Evolutionary conservation across 2,797 vertebrate genomes (phyloP).

Genomic region (Craterocephalus amniculus): DNA sequence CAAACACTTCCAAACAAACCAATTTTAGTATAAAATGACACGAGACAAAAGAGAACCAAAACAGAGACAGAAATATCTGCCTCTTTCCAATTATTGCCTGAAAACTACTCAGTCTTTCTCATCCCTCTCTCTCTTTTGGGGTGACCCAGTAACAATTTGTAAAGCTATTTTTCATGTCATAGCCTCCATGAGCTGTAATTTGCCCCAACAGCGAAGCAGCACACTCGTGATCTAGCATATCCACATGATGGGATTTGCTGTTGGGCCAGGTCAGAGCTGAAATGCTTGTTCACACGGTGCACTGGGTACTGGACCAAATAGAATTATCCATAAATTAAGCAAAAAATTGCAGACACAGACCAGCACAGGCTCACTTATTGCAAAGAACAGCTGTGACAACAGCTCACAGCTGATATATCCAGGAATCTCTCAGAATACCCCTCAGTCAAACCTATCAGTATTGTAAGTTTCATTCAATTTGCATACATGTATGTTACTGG

Average conservation of each 20-base stretch:
- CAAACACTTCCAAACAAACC: too few relatives aligned
- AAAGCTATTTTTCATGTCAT: slow-evolving; percentile 69
- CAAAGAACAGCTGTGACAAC: slow-evolving; percentile 63
- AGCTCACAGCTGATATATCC: slow-evolving; percentile 51
- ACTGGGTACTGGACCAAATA: slow-evolving; percentile 49
- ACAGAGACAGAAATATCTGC: slow-evolving; percentile 51
- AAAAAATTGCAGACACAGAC: slow-evolving; percentile 55
- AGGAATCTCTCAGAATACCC: slow-evolving; percentile 19
- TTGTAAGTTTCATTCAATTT: too few relatives aligned
- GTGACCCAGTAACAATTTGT: slow-evolving; percentile 68
- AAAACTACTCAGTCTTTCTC: slow-evolving; percentile 48
- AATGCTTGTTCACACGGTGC: slow-evolving; percentile 51
- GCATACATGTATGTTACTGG: neutral
- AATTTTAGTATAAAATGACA: too few relatives aligned
- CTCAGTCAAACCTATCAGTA: neutral
- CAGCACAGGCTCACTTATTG: slow-evolving; percentile 26
- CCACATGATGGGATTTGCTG: slow-evolving; percentile 60
- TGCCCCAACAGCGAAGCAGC: slow-evolving; percentile 39
- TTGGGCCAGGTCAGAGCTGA: slow-evolving; percentile 50
- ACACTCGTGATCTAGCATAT: slow-evolving; percentile 43
- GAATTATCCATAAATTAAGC: slow-evolving; percentile 68
- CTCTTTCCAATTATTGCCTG: slow-evolving; percentile 32
- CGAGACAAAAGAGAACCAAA: slow-evolving; percentile 40
- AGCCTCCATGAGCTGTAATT: slow-evolving; percentile 65
- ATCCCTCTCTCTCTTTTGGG: slow-evolving; percentile 56